phyloP scores from a whole-genome alignment of 2,113 vertebrate genomes.

The Balaenoptera acutorostrata region DNA sequence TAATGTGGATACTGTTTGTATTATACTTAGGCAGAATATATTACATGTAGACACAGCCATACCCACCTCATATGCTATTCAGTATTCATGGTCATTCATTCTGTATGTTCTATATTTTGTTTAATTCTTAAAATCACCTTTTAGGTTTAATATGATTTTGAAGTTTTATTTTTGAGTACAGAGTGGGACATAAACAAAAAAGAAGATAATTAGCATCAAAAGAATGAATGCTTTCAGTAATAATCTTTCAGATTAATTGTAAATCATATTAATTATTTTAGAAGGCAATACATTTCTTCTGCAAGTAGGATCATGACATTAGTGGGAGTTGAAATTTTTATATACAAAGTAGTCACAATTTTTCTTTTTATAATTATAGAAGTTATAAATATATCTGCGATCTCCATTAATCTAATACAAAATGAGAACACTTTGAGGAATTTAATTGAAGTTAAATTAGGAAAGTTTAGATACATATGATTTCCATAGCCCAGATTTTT shows the following conservation, averaged over 20 bases:
- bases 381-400: background rate
- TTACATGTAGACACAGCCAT: background rate
- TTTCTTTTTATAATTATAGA: conserved; percentile 27
- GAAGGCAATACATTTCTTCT: background rate
- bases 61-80: background rate
- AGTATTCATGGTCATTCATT: background rate
- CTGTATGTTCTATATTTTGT: background rate
- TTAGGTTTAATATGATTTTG: background rate
- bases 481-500: background rate
- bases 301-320: background rate
- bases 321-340: background rate
- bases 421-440: background rate
- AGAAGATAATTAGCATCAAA: background rate
- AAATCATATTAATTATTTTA: conserved; percentile 9
- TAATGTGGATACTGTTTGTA: background rate
- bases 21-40: background rate
- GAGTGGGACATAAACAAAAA: background rate
- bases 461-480: background rate
- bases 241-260: conserved; percentile 13
- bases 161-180: conserved; percentile 18
- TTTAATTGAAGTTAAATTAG: conserved; percentile 19
- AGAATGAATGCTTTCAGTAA: background rate
- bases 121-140: background rate
- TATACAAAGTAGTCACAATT: background rate
- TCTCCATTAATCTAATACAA: background rate